These are phyloP conservation scores for Cydia pomonella DNA, from an alignment of 1,140 invertebrate species.

Conservation along the genomic window DNA sequence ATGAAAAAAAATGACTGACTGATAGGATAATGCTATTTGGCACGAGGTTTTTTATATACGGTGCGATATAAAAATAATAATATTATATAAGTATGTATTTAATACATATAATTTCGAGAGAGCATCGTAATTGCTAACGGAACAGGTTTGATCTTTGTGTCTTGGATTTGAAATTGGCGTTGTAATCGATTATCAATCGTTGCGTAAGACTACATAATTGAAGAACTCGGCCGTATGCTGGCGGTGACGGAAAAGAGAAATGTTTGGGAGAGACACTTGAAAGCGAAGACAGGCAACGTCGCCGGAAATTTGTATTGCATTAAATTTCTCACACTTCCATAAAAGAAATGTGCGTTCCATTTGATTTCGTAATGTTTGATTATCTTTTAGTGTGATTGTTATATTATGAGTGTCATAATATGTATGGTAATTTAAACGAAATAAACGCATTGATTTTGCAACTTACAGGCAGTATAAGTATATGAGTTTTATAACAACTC, in stretches of 20 bases:
- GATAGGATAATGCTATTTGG: slow-evolving; percentile 19
- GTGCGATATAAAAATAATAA: not conserved
- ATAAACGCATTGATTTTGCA: not conserved
- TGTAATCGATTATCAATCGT: slow-evolving; percentile 28
- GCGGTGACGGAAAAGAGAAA: slow-evolving; percentile 51
- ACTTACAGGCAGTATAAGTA: not conserved
- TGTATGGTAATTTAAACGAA: slow-evolving; percentile 6
- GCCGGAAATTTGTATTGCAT: slow-evolving; percentile 46
- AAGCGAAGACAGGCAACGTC: slow-evolving; percentile 41
- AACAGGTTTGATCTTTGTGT: not conserved
- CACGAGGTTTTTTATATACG: not conserved
- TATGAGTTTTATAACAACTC: not conserved
- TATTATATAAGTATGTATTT: not conserved
- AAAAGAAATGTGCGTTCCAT: slow-evolving; percentile 13
- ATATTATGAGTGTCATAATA: slow-evolving; percentile 33
- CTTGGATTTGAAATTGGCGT: not conserved
- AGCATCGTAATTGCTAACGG: not conserved
- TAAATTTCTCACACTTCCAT: slow-evolving; percentile 43
- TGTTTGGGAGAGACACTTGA: slow-evolving; percentile 52
- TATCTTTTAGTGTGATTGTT: not conserved
- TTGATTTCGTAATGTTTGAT: not conserved
- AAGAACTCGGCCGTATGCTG: slow-evolving; percentile 41
- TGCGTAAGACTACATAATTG: slow-evolving; percentile 48
- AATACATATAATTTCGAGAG: not conserved
- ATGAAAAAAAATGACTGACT: slow-evolving; percentile 8